Evolutionary conservation across 2,888 invertebrate genomes (phyloP).

Genomic region (Heliconius erato): DNA sequence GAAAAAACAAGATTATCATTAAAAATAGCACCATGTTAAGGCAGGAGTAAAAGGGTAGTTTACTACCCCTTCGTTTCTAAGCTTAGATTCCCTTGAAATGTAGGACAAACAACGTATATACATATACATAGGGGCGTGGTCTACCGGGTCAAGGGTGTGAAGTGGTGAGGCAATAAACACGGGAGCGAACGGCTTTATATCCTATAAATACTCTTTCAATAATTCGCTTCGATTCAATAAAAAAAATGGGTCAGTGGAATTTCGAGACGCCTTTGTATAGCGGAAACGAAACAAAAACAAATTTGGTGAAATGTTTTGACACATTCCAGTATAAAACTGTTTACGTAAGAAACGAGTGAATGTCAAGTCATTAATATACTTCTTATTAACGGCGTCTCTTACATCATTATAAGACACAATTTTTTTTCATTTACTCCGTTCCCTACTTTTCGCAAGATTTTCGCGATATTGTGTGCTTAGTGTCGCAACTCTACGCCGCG

Average conservation of each 20-base stretch:
- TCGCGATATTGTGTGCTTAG: neutral
- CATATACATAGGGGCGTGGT: slow-evolving; percentile 10
- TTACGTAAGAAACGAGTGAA: neutral
- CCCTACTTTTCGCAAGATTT: neutral
- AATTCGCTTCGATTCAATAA: slow-evolving; percentile 8
- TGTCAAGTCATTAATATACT: neutral
- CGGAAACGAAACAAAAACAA: slow-evolving; percentile 5
- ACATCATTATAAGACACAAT: neutral
- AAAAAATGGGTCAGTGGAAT: slow-evolving; percentile 35
- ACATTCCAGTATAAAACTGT: neutral
- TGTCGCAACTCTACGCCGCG: neutral
- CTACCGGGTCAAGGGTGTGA: slow-evolving; percentile 43
- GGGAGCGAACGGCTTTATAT: slow-evolving; percentile 27
- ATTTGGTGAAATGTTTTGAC: neutral
- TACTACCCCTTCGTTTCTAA: neutral
- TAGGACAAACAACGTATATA: neutral
- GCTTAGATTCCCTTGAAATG: neutral
- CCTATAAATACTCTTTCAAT: slow-evolving; percentile 38
- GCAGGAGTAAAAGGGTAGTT: too few relatives aligned
- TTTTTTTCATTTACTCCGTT: neutral
- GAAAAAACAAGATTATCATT: too few relatives aligned
- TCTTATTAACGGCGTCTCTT: neutral
- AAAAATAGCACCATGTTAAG: too few relatives aligned
- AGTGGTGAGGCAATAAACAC: slow-evolving; percentile 31
- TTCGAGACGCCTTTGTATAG: neutral